Percentiles rank a stretch among this genome's conserved stretches.
Conservation (phyloP, 2,797 vertebrate genomes). For the Craterocephalus amniculus region DNA sequence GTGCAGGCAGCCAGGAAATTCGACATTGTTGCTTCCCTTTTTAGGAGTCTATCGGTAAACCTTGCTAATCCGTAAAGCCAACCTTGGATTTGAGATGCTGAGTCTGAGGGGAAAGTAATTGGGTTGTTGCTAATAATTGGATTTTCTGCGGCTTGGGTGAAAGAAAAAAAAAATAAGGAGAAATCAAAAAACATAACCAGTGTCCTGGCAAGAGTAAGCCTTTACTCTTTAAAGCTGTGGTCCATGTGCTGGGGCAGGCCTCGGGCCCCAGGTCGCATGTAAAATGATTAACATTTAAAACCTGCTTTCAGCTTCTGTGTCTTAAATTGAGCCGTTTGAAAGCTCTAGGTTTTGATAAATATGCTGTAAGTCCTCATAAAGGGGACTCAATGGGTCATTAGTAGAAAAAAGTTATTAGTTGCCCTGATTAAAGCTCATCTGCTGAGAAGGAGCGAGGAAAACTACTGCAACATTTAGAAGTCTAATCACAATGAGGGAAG, state of each 20-base stretch:
- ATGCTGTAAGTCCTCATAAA: slow-evolving; percentile 79
- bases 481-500: slow-evolving; percentile 3
- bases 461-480: slow-evolving; percentile 32
- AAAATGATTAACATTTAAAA: slow-evolving; percentile 84
- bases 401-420: slow-evolving; percentile 60
- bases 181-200: slow-evolving; percentile 52
- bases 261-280: slow-evolving; percentile 68
- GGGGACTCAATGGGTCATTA: slow-evolving; percentile 69
- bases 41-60: slow-evolving; percentile 82
- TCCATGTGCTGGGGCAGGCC: slow-evolving; percentile 64
- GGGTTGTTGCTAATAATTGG: slow-evolving; percentile 88
- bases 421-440: slow-evolving; percentile 22
- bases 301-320: slow-evolving; percentile 70
- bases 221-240: slow-evolving; percentile 66
- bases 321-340: slow-evolving; percentile 68
- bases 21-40: slow-evolving; percentile 80
- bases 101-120: slow-evolving; percentile 85
- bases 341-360: slow-evolving; percentile 74
- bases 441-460: slow-evolving; percentile 37
- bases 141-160: slow-evolving; percentile 85
- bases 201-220: slow-evolving; percentile 73
- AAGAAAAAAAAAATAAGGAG: slow-evolving; percentile 34
- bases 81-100: slow-evolving; percentile 84
- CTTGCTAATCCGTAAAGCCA: slow-evolving; percentile 85
- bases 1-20: slow-evolving; percentile 76